These are phyloP conservation scores for Latrodectus elegans DNA, from an alignment of 2,888 invertebrate species.

Conservation along the genomic window DNA sequence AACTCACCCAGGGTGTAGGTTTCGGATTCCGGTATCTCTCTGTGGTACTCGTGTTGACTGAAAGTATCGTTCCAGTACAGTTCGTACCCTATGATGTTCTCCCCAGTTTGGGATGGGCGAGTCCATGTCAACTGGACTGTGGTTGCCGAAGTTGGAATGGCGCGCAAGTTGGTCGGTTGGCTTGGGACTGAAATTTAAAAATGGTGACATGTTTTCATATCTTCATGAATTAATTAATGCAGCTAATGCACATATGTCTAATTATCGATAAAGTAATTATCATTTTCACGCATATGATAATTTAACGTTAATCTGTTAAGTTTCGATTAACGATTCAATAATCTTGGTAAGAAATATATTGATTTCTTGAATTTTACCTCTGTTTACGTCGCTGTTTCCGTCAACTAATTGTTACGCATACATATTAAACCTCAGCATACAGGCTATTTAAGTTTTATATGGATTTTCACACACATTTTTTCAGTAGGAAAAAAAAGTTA, in stretches of 20 bases:
- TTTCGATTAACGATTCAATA: too few species aligned
- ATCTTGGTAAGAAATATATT: too few species aligned
- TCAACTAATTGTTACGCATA: neutral
- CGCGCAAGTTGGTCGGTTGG: conserved; percentile 92
- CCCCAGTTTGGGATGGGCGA: conserved; percentile 91
- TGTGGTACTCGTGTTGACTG: conserved; percentile 76
- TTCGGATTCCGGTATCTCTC: conserved; percentile 86
- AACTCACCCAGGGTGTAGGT: conserved; percentile 91
- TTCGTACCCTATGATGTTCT: conserved; percentile 95
- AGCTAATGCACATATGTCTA: neutral
- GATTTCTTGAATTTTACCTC: neutral
- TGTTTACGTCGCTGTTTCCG: too few species aligned
- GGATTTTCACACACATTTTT: too few species aligned
- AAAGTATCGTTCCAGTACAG: conserved; percentile 98
- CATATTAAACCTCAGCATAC: too few species aligned
- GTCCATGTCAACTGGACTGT: conserved; percentile 94
- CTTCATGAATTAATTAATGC: too few species aligned
- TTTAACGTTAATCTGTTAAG: too few species aligned
- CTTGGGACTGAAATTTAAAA: conserved; percentile 85
- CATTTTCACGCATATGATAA: too few species aligned
- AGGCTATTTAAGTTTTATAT: too few species aligned
- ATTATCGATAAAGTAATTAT: neutral
- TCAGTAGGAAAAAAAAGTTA: too few species aligned
- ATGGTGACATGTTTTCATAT: neutral
- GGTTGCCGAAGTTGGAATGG: conserved; percentile 90